Conservation (phyloP, 1,140 invertebrate genomes). For the Mesaphorura yosii region DNA sequence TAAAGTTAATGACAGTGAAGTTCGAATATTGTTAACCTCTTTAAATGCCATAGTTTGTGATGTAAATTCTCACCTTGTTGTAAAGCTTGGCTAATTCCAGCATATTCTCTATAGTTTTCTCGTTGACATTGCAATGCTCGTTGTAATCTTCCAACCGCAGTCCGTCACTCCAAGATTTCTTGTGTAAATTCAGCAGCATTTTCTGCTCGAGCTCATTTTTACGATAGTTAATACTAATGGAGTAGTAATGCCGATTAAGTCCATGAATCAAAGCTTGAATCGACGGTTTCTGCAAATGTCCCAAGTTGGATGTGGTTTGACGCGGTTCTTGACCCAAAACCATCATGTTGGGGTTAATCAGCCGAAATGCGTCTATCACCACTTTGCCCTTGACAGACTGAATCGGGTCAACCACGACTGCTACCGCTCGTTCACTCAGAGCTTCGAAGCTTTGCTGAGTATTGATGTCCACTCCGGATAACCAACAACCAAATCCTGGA, state of each 20-base stretch:
- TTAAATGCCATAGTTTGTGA: background rate
- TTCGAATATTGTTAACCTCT: slow-evolving; percentile 7
- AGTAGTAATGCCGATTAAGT: slow-evolving; percentile 97
- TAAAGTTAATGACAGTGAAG: background rate
- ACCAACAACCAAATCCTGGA: slow-evolving; percentile 99
- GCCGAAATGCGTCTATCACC: slow-evolving; percentile 85
- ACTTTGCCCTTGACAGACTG: slow-evolving; percentile 98
- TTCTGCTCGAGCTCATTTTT: slow-evolving; percentile 99
- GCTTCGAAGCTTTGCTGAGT: slow-evolving; percentile 99
- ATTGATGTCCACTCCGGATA: slow-evolving; percentile 99
- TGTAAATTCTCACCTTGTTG: slow-evolving; percentile 61
- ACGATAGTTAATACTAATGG: slow-evolving; percentile 98
- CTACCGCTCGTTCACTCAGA: slow-evolving; percentile 92
- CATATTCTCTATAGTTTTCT: slow-evolving; percentile 91
- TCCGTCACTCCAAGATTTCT: slow-evolving; percentile 99
- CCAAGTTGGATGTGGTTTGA: slow-evolving; percentile 97
- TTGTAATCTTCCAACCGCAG: slow-evolving; percentile 87
- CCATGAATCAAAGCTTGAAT: slow-evolving; percentile 97
- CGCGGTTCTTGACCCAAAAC: slow-evolving; percentile 95
- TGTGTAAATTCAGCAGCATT: slow-evolving; percentile 97
- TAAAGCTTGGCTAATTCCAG: slow-evolving; percentile 95
- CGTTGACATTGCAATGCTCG: slow-evolving; percentile 81
- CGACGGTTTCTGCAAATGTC: slow-evolving; percentile 97
- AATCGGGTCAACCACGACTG: slow-evolving; percentile 98
- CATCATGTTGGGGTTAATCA: slow-evolving; percentile 99